Evolutionary conservation across 2,888 invertebrate species (phyloP).

Genomic region (Ophion slaviceki): DNA sequence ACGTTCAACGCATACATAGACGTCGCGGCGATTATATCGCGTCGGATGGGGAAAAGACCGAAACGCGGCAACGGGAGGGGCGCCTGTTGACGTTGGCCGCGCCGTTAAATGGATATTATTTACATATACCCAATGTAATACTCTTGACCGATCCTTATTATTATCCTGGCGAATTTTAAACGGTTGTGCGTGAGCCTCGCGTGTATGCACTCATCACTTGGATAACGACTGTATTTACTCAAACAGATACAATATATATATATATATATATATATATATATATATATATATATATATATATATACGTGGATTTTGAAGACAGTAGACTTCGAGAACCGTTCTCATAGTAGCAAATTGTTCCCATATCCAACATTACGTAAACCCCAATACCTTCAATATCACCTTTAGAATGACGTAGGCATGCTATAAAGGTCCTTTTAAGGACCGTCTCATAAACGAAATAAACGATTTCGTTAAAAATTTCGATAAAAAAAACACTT

Average conservation of each 20-base stretch:
- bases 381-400: too few relatives aligned
- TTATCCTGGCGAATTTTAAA: conserved; percentile 65
- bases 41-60: conserved; percentile 2
- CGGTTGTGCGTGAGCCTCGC: conserved; percentile 63
- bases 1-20: conserved; percentile 35
- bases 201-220: conserved; percentile 66
- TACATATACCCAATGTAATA: conserved; percentile 64
- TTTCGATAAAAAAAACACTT: too few relatives aligned
- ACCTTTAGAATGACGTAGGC: too few relatives aligned
- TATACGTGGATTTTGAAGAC: not conserved
- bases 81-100: conserved; percentile 52
- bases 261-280: conserved; percentile 12
- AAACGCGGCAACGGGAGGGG: not conserved
- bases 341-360: too few relatives aligned
- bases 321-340: too few relatives aligned
- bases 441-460: too few relatives aligned
- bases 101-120: conserved; percentile 64
- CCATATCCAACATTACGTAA: too few relatives aligned
- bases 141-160: conserved; percentile 59
- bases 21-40: conserved; percentile 54
- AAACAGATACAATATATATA: too few relatives aligned
- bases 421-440: too few relatives aligned
- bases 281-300: not conserved
- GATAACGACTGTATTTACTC: conserved; percentile 46
- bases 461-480: too few relatives aligned